Conservation (phyloP, 2,888 invertebrate species). For the Epistrophe grossulariae region DNA sequence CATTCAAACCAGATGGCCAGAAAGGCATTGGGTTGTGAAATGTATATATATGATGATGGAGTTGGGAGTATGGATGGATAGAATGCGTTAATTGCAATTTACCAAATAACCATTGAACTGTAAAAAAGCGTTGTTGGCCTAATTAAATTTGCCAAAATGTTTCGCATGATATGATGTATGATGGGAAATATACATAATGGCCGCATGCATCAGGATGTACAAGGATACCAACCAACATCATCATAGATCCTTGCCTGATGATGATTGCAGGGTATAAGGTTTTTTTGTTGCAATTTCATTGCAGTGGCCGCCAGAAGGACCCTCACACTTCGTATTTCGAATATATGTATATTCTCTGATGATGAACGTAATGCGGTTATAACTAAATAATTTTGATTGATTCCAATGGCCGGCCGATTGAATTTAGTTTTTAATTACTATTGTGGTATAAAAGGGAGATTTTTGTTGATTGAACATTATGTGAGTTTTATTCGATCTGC, state of each 20-base stretch:
- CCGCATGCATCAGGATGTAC: conserved; percentile 7
- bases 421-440: conserved; percentile 69
- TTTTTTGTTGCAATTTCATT: neutral
- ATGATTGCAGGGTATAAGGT: neutral
- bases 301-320: neutral
- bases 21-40: neutral
- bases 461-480: conserved; percentile 52
- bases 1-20: conserved; percentile 21
- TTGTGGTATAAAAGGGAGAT: conserved; percentile 43
- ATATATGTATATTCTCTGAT: conserved; percentile 14
- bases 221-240: neutral
- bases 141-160: conserved; percentile 56
- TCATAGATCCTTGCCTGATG: neutral
- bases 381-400: conserved; percentile 62
- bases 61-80: conserved; percentile 1
- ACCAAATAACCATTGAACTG: conserved; percentile 41
- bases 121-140: conserved; percentile 53
- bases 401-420: conserved; percentile 51
- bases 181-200: conserved; percentile 20
- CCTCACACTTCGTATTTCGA: neutral
- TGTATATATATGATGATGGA: too few species aligned
- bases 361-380: conserved; percentile 53
- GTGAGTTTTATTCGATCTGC: neutral
- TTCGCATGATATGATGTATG: neutral
- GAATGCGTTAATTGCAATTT: conserved; percentile 66